Evolutionary conservation across 2,797 vertebrate species (phyloP).

Genomic region (Acrossocheilus wenchowensis): DNA sequence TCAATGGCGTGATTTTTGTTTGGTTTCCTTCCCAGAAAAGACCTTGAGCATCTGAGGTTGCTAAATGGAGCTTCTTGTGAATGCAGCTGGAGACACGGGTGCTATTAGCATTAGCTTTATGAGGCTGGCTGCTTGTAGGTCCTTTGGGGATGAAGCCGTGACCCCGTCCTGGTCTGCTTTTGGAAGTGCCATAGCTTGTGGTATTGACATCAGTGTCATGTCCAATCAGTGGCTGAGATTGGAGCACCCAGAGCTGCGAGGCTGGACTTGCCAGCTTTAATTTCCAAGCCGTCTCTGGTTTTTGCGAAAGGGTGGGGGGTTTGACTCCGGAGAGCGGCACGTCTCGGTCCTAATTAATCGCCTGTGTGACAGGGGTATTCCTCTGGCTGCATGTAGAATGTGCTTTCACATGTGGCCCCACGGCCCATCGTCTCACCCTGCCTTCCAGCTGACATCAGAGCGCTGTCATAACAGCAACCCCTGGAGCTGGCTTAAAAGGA

Average conservation of each 20-base stretch:
- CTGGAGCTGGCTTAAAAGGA: constrained; percentile 15
- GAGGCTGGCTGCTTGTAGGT: constrained; percentile 19
- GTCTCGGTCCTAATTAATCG: constrained; percentile 56
- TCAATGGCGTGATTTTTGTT: not conserved
- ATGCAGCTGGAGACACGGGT: constrained; percentile 7
- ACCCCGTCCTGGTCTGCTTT: constrained; percentile 21
- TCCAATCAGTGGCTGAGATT: constrained; percentile 42
- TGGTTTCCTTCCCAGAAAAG: constrained; percentile 31
- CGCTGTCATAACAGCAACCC: constrained; percentile 10
- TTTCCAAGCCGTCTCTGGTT: constrained; percentile 54
- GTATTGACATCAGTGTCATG: constrained; percentile 54
- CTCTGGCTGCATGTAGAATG: constrained; percentile 17
- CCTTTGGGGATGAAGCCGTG: constrained; percentile 46
- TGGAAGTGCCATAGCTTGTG: constrained; percentile 54
- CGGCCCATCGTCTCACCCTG: not conserved
- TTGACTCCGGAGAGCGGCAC: constrained; percentile 46
- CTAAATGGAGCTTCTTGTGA: not conserved
- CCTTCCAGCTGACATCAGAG: constrained; percentile 25
- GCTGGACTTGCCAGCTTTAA: constrained; percentile 57
- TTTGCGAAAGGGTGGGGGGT: constrained; percentile 20
- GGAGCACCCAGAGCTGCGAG: constrained; percentile 39
- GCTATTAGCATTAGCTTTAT: constrained; percentile 46
- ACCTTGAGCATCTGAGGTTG: constrained; percentile 30
- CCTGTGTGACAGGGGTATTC: constrained; percentile 44
- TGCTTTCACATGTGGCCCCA: constrained; percentile 24